phyloP scores from a whole-genome alignment of 2,888 invertebrate genomes.

The Lingula anatina region DNA sequence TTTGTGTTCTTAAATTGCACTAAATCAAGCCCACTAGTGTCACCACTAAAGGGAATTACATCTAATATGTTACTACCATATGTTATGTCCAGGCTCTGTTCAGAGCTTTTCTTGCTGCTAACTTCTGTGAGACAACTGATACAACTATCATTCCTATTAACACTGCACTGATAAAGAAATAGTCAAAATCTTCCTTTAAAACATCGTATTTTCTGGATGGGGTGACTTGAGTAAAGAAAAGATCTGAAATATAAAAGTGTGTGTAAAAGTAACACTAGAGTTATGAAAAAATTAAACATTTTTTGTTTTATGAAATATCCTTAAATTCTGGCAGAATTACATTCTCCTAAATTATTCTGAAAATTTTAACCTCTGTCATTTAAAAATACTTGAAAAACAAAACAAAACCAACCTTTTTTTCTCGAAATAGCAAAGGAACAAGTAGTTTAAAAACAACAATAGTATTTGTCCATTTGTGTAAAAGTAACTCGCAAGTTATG shows the following conservation, averaged over 20 bases:
- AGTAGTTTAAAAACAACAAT: too few species aligned
- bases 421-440: too few species aligned
- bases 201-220: conserved; percentile 99
- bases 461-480: too few species aligned
- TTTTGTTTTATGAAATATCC: not conserved
- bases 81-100: conserved; percentile 95
- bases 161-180: conserved; percentile 87
- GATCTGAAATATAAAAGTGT: conserved; percentile 73
- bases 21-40: too few species aligned
- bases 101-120: conserved; percentile 86
- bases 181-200: conserved; percentile 98
- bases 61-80: too few species aligned
- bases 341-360: too few species aligned
- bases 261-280: conserved; percentile 9
- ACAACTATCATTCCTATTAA: conserved; percentile 77
- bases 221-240: conserved; percentile 93
- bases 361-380: too few species aligned
- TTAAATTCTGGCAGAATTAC: too few species aligned
- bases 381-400: too few species aligned
- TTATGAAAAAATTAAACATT: not conserved
- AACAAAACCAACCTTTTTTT: too few species aligned
- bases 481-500: not conserved
- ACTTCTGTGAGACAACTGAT: conserved; percentile 82
- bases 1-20: too few species aligned
- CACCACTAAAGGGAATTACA: too few species aligned